Percentiles rank a stretch among this genome's conserved stretches.
Conservation (phyloP, 92 coral and sea anemone species). For the Actinernus sp. region DNA sequence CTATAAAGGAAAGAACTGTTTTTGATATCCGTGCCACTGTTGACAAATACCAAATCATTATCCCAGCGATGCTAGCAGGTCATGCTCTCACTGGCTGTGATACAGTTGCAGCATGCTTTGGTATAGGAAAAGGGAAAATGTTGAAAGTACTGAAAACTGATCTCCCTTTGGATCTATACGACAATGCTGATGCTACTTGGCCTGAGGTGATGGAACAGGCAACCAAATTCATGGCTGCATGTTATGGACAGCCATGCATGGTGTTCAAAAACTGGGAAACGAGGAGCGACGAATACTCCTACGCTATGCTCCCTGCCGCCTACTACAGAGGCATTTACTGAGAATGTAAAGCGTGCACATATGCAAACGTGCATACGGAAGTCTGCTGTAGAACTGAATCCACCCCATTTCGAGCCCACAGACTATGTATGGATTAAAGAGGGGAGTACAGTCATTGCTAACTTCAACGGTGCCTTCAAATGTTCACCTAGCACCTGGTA, state of each 20-base stretch:
- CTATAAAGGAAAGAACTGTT: constrained; percentile 64
- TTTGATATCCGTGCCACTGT: constrained; percentile 71
- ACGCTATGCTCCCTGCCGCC: constrained; percentile 61
- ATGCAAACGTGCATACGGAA: constrained; percentile 67
- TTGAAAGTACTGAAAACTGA: no score
- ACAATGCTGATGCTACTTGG: no score
- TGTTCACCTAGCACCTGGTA: constrained; percentile 54
- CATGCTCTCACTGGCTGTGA: constrained; percentile 79
- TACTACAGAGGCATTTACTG: constrained; percentile 63
- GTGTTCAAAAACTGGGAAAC: constrained; percentile 63
- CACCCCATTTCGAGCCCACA: constrained; percentile 60
- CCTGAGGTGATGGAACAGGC: constrained; percentile 51
- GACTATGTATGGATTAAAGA: constrained; percentile 53
- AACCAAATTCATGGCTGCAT: no score
- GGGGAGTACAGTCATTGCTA: constrained; percentile 46
- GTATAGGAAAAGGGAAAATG: constrained; percentile 76
- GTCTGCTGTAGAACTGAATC: constrained; percentile 54
- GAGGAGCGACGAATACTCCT: constrained; percentile 51
- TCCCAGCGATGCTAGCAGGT: constrained; percentile 62
- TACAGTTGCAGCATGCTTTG: constrained; percentile 70
- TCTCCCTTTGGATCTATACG: no score
- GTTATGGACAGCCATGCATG: no score
- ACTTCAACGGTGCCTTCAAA: constrained; percentile 50
- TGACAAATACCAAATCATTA: constrained; percentile 46
- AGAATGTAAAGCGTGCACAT: constrained; percentile 67